Percentiles rank a stretch among this genome's conserved stretches.
Evolutionary conservation across 2,888 invertebrate genomes (phyloP).

Genomic region (Chromoteleia sp.): DNA sequence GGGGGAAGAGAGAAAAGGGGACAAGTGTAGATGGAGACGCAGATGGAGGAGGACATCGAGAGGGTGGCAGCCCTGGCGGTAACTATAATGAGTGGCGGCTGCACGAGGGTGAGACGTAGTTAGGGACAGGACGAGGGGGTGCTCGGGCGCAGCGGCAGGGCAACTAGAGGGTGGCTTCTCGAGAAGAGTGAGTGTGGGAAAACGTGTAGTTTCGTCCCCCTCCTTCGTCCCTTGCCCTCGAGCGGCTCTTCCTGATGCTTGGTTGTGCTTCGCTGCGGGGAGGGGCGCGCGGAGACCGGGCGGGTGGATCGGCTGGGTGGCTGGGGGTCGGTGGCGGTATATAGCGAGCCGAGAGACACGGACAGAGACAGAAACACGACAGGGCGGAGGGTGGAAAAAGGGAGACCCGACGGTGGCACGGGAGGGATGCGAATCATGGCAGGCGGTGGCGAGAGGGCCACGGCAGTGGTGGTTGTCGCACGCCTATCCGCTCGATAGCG

Average conservation of each 20-base stretch:
- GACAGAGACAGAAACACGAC: conserved; percentile 64
- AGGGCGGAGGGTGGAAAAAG: conserved; percentile 72
- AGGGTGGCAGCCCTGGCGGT: conserved; percentile 73
- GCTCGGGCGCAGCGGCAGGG: conserved; percentile 38
- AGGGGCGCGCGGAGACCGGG: conserved; percentile 65
- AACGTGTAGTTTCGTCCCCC: conserved; percentile 78
- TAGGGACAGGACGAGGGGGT: conserved; percentile 68
- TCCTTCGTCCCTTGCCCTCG: conserved; percentile 57
- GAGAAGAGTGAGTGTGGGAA: conserved; percentile 77
- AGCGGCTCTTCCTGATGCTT: conserved; percentile 70
- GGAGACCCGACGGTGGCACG: conserved; percentile 67
- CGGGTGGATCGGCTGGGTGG: conserved; percentile 61
- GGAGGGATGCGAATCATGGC: conserved; percentile 71
- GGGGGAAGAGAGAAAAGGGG: conserved; percentile 9
- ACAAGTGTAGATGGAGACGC: conserved; percentile 51
- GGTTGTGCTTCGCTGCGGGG: conserved; percentile 50
- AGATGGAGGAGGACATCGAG: conserved; percentile 61
- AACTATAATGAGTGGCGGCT: conserved; percentile 80
- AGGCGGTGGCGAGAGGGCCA: conserved; percentile 70
- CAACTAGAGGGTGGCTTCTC: conserved; percentile 68
- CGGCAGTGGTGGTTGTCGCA: conserved; percentile 77
- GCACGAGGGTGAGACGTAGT: conserved; percentile 72
- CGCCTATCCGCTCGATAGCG: conserved; percentile 84
- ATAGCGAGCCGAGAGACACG: conserved; percentile 18
- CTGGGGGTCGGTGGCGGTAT: conserved; percentile 65